Evolutionary conservation across 2,113 vertebrate species (phyloP).

Genomic region (Ptilorrhoa leucosticta): DNA sequence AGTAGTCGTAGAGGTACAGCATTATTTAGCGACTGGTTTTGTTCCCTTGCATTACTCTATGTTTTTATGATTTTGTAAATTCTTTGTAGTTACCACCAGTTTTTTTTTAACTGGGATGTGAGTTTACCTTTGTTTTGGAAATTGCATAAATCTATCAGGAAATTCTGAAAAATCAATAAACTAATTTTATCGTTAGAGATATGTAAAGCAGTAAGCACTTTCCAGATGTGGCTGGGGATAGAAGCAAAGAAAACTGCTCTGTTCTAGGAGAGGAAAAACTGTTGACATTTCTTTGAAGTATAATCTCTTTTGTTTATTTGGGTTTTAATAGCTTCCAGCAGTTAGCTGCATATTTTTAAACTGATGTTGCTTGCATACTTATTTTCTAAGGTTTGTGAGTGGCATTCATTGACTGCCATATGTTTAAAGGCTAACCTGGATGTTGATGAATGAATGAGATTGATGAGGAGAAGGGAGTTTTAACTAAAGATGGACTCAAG

Average conservation of each 20-base stretch:
- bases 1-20: neutral
- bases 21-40: neutral
- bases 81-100: slow-evolving; percentile 63
- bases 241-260: slow-evolving; percentile 81
- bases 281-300: slow-evolving; percentile 87
- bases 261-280: slow-evolving; percentile 82
- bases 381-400: slow-evolving; percentile 72
- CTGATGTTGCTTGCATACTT: slow-evolving; percentile 77
- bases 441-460: slow-evolving; percentile 55
- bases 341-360: slow-evolving; percentile 82
- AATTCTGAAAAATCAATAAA: slow-evolving; percentile 87
- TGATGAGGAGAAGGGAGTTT: slow-evolving; percentile 30
- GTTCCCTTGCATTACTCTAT: neutral
- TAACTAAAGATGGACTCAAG: slow-evolving; percentile 9
- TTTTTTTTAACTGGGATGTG: slow-evolving; percentile 38
- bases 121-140: slow-evolving; percentile 78
- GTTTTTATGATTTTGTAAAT: slow-evolving; percentile 67
- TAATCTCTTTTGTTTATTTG: slow-evolving; percentile 85
- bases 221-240: slow-evolving; percentile 83
- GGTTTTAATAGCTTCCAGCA: slow-evolving; percentile 86
- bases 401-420: slow-evolving; percentile 74
- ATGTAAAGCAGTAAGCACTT: slow-evolving; percentile 81
- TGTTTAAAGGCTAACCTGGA: slow-evolving; percentile 67
- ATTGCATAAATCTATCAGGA: slow-evolving; percentile 82
- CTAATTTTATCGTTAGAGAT: slow-evolving; percentile 83